Evolutionary conservation across 2,113 vertebrate species (phyloP), one percentile per base, ranked within the genome.

Genomic region (Tenebrosternarchus preto): DNA sequence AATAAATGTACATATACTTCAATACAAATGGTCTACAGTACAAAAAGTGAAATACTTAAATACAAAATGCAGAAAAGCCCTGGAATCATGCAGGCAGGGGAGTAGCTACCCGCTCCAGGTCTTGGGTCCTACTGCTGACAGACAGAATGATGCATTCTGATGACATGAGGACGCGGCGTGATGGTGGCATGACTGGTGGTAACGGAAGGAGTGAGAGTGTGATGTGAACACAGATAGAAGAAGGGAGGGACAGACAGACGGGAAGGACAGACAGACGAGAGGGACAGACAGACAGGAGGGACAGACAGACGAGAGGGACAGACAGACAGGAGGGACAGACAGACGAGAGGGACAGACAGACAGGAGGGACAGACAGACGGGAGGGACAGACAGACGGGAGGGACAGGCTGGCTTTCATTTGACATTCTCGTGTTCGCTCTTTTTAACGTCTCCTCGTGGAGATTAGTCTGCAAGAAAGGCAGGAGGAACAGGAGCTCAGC

Each of bases 191-290:
- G 88, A 89, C 82, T 85, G 88, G 73, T 78, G 80, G 68, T 82
- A 80, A 87, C 82, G 85, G 86, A 86, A 83, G 85, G 81, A 88
- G 57, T 88, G 88, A 88, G 89, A 89, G 79, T 80, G 86, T 86
- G 89, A 89, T 88, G 89, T 79, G 89, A 73, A 91, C 73, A 82
- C 86, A 91, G 89, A 88, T 39, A 82, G 60, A 90, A 83, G 87
- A n/a, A n/a, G n/a, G n/a, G n/a, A n/a, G n/a, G n/a, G n/a, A n/a
- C n/a, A n/a, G n/a, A n/a, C n/a, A n/a, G n/a, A n/a, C n/a, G n/a
- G n/a, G n/a, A n/a, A n/a, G n/a, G n/a, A n/a, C n/a, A n/a, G n/a
- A n/a, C n/a, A n/a, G n/a, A n/a, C n/a, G n/a, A n/a, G n/a, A n/a
- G n/a, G n/a, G n/a, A n/a, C n/a, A n/a, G n/a, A n/a, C n/a, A n/a